Percentiles rank a stretch among this genome's conserved stretches.
Evolutionary conservation across 2,888 invertebrate species (phyloP).

Genomic region (Cosmia trapezina): DNA sequence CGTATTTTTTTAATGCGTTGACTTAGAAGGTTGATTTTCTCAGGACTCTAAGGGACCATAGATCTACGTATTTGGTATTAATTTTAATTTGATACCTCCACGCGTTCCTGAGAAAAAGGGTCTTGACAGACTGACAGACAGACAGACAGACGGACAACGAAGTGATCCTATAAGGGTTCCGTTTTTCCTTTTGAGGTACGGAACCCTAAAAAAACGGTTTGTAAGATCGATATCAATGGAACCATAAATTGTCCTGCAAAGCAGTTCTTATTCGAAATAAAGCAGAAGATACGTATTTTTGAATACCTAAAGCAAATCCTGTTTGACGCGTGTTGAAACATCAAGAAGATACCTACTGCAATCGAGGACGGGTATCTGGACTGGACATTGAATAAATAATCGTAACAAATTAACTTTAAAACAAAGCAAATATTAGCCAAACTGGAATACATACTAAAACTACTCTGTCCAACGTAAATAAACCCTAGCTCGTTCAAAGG

Average conservation of each 20-base stretch:
- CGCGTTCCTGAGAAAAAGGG: too few species aligned
- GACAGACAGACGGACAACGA: too few species aligned
- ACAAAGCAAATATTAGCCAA: conserved; percentile 14
- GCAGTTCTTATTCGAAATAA: not conserved
- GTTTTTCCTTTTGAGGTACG: too few species aligned
- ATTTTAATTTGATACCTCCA: too few species aligned
- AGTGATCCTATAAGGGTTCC: too few species aligned
- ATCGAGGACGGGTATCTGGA: not conserved
- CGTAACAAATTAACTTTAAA: not conserved
- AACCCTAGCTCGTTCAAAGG: conserved; percentile 23
- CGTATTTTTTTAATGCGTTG: too few species aligned
- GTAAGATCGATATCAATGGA: not conserved
- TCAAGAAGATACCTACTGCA: not conserved
- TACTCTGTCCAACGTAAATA: conserved; percentile 11
- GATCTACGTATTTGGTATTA: too few species aligned
- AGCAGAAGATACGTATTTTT: not conserved
- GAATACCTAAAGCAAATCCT: not conserved
- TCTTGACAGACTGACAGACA: too few species aligned
- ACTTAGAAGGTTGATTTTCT: too few species aligned
- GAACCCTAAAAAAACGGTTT: not conserved
- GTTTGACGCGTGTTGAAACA: not conserved
- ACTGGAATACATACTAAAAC: conserved; percentile 15
- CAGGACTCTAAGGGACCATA: too few species aligned
- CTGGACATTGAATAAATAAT: not conserved
- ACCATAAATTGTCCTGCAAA: not conserved